Evolutionary conservation across 2,797 vertebrate species (phyloP).

Genomic region (Brachyrhaphis roseni): DNA sequence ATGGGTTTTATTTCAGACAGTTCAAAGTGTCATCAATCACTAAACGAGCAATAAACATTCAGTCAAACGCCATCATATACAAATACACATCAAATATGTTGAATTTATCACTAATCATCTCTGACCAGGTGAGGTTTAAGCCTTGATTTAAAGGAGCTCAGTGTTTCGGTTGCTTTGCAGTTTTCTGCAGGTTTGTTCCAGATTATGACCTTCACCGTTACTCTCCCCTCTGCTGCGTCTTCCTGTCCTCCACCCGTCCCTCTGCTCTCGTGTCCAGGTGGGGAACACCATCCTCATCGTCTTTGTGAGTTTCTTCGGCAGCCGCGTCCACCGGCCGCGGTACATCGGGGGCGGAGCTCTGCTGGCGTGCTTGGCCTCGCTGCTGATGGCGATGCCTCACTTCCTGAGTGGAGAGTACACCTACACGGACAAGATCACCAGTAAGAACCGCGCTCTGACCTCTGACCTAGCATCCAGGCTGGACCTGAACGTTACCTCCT

Average conservation of each 20-base stretch:
- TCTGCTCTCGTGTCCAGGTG: slow-evolving; percentile 78
- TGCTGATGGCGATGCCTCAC: slow-evolving; percentile 89
- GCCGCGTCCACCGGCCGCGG: slow-evolving; percentile 89
- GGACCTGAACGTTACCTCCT: neutral
- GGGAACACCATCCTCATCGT: slow-evolving; percentile 91
- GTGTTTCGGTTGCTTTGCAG: too few relatives aligned
- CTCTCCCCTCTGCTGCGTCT: neutral
- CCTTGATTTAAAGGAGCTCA: too few relatives aligned
- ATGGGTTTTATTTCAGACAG: neutral
- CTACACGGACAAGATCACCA: slow-evolving; percentile 66
- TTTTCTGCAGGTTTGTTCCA: too few relatives aligned
- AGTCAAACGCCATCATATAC: too few relatives aligned
- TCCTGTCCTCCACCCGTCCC: neutral
- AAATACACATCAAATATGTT: too few relatives aligned
- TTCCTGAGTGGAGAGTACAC: slow-evolving; percentile 84
- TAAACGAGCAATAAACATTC: too few relatives aligned
- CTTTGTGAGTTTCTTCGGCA: slow-evolving; percentile 93
- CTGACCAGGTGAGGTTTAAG: too few relatives aligned
- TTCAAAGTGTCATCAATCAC: neutral
- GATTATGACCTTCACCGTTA: too few relatives aligned
- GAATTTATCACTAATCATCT: too few relatives aligned
- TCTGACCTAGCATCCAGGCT: neutral
- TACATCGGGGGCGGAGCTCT: slow-evolving; percentile 88
- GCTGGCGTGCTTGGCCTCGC: slow-evolving; percentile 84
- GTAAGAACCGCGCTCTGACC: slow-evolving; percentile 74